Conservation (phyloP, 2,797 vertebrate species). For the Alca torda region DNA sequence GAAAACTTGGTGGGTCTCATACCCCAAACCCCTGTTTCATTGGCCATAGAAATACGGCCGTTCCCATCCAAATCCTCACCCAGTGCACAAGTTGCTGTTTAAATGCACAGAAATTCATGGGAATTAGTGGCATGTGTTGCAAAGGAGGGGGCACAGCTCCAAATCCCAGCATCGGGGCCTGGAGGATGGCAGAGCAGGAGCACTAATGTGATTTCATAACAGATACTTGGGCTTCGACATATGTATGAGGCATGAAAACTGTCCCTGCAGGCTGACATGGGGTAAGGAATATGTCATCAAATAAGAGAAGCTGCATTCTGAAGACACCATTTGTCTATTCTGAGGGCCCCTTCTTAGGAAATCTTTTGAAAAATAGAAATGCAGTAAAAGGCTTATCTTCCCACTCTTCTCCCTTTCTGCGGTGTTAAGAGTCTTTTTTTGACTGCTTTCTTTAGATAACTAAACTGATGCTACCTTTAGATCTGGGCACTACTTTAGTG, state of each 20-base stretch:
- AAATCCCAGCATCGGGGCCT: no score
- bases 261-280: fast-evolving
- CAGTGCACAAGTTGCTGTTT: not conserved
- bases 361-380: not conserved
- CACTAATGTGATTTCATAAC: not conserved
- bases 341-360: not conserved
- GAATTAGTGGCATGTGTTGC: not conserved
- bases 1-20: not conserved
- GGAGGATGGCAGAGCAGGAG: not conserved
- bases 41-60: fast-evolving
- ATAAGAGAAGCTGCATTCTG: not conserved
- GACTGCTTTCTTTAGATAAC: not conserved
- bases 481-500: not conserved
- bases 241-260: not conserved
- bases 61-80: not conserved
- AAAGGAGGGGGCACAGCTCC: not conserved
- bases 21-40: fast-evolving
- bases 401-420: not conserved
- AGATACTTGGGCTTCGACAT: not conserved
- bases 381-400: not conserved
- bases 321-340: not conserved
- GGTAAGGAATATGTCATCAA: not conserved
- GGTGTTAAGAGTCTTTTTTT: not conserved
- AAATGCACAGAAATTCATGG: not conserved
- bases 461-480: not conserved